phyloP scores from a whole-genome alignment of 2,888 invertebrate species.

The Agrochola macilenta region DNA sequence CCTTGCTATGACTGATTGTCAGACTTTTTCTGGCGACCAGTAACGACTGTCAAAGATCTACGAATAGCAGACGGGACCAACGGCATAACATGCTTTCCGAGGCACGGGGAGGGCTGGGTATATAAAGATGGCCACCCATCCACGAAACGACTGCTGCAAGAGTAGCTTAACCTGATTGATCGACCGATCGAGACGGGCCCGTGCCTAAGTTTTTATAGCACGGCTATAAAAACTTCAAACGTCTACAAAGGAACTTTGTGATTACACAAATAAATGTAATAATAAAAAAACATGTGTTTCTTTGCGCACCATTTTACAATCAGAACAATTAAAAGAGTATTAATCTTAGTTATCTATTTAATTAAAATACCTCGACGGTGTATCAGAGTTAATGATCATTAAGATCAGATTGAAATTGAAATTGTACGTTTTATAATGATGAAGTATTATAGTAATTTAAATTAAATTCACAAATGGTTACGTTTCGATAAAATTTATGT shows the following conservation, averaged over 20 bases:
- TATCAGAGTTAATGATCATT: slow-evolving; percentile 6
- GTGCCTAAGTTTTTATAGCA: too few species aligned
- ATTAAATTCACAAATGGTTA: not conserved
- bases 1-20: too few species aligned
- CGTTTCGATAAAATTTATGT: not conserved
- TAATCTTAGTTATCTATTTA: slow-evolving; percentile 29
- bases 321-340: slow-evolving; percentile 16
- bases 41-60: too few species aligned
- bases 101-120: too few species aligned
- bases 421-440: not conserved
- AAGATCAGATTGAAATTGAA: slow-evolving; percentile 6
- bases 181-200: too few species aligned
- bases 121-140: too few species aligned
- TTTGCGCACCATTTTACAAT: not conserved
- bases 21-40: too few species aligned
- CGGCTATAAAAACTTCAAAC: too few species aligned
- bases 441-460: not conserved
- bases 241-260: not conserved
- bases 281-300: not conserved
- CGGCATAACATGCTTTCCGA: too few species aligned
- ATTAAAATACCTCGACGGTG: not conserved
- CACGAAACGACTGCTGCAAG: too few species aligned
- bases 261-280: slow-evolving; percentile 11
- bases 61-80: too few species aligned
- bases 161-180: too few species aligned